These are phyloP conservation scores for Fistularia tabacaria DNA, from an alignment of 2,797 vertebrate species.

Conservation along the genomic window DNA sequence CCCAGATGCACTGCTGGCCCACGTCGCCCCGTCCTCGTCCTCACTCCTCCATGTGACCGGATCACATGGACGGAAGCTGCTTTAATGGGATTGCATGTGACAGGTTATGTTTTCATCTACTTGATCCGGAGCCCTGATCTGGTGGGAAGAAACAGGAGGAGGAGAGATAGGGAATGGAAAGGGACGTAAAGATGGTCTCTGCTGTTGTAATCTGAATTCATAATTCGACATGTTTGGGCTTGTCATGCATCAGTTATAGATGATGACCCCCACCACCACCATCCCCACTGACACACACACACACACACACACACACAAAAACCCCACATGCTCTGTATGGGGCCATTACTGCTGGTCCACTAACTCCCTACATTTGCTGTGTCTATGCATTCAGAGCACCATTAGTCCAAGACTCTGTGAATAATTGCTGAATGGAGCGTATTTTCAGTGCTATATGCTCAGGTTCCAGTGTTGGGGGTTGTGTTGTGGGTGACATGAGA, in stretches of 20 bases:
- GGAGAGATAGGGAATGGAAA: constrained; percentile 18
- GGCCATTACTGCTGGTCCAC: constrained; percentile 67
- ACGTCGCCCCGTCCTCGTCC: constrained; percentile 40
- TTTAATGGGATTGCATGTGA: constrained; percentile 85
- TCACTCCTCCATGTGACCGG: constrained; percentile 64
- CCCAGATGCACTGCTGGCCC: constrained; percentile 64
- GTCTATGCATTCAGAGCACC: constrained; percentile 69
- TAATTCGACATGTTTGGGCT: constrained; percentile 69
- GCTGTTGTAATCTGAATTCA: constrained; percentile 55
- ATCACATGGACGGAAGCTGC: constrained; percentile 75
- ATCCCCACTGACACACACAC: constrained; percentile 5
- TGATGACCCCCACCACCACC: constrained; percentile 39
- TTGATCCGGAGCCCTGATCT: constrained; percentile 70
- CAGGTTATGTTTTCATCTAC: constrained; percentile 76
- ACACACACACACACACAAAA: constrained; percentile 37
- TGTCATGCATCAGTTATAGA: constrained; percentile 68
- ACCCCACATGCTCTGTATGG: constrained; percentile 60
- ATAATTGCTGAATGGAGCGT: constrained; percentile 74
- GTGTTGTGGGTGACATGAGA: constrained; percentile 44
- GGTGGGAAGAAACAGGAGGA: constrained; percentile 41
- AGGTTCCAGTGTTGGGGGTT: constrained; percentile 52
- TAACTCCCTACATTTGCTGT: constrained; percentile 66
- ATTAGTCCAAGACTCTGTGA: constrained; percentile 74
- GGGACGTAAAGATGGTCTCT: constrained; percentile 24
- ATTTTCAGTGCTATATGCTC: constrained; percentile 65